These are phyloP conservation scores for Melanogrammus aeglefinus DNA, from an alignment of 2,797 vertebrate genomes.

Conservation along the genomic window DNA sequence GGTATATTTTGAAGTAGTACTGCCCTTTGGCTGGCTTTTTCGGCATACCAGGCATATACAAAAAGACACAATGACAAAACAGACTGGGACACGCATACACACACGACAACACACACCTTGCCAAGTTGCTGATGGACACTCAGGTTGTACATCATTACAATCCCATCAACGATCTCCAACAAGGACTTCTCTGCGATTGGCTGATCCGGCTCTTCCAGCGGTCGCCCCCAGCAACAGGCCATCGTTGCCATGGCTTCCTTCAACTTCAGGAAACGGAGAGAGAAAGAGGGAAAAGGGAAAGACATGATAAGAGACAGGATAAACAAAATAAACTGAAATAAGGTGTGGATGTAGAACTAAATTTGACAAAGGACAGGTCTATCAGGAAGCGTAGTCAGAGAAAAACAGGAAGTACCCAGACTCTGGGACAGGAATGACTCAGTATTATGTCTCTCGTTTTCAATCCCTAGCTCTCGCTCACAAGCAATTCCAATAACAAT, in stretches of 20 bases:
- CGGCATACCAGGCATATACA: not conserved
- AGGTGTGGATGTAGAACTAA: not conserved
- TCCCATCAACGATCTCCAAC: conserved; percentile 90
- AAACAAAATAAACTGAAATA: not conserved
- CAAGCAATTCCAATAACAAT: not conserved
- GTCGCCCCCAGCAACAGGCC: conserved; percentile 92
- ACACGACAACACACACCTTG: conserved; percentile 76
- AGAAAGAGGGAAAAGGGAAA: conserved; percentile 7
- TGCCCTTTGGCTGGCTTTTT: not conserved
- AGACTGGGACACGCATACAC: not conserved
- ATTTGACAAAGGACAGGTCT: not conserved
- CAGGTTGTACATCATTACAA: conserved; percentile 98
- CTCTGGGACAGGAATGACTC: not conserved
- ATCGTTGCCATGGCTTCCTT: conserved; percentile 89
- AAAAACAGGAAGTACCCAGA: not conserved
- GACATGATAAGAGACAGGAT: not conserved
- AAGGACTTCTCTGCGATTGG: conserved; percentile 91
- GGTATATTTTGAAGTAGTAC: not conserved
- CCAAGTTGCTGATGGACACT: conserved; percentile 98
- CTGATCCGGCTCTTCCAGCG: conserved; percentile 85
- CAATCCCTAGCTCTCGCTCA: not conserved
- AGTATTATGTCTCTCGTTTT: not conserved
- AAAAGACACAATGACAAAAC: not conserved
- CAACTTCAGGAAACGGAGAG: conserved; percentile 73
- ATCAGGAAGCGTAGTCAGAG: not conserved